Evolutionary conservation across 2,113 vertebrate species (phyloP).

Genomic region (Pelodiscus sinensis): DNA sequence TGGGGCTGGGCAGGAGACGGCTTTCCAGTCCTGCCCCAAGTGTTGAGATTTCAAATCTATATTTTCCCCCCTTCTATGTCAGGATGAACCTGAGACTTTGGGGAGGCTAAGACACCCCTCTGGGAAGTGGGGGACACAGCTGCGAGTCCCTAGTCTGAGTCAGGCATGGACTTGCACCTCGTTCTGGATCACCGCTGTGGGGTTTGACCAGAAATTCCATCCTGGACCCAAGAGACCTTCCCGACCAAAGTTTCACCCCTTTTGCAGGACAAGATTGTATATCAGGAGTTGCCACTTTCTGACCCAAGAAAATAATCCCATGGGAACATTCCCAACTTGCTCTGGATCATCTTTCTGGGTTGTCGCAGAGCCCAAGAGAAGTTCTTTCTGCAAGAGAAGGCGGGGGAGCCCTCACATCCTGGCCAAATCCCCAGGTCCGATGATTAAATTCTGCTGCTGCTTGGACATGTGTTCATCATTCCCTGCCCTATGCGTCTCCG

Average conservation of each 20-base stretch:
- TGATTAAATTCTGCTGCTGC: background rate
- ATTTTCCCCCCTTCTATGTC: too few relatives aligned
- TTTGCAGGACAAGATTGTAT: background rate
- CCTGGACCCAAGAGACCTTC: background rate
- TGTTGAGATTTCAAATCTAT: too few relatives aligned
- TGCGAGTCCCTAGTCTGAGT: too few relatives aligned
- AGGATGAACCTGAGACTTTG: too few relatives aligned
- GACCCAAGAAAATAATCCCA: background rate
- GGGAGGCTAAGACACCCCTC: too few relatives aligned
- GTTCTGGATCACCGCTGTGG: too few relatives aligned
- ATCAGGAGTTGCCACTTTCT: background rate
- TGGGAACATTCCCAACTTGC: background rate
- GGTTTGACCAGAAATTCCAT: too few relatives aligned
- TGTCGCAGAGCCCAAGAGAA: background rate
- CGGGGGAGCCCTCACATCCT: background rate
- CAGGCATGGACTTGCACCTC: too few relatives aligned
- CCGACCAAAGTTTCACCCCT: background rate
- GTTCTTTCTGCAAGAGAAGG: background rate
- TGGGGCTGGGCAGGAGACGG: too few relatives aligned
- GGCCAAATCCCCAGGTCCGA: too few relatives aligned
- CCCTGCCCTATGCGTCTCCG: background rate
- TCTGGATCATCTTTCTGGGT: background rate
- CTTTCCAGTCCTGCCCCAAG: too few relatives aligned
- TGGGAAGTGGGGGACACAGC: too few relatives aligned
- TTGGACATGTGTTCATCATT: background rate